Evolutionary conservation across 1,140 invertebrate genomes (phyloP).

Genomic region (Drosophila santomea): DNA sequence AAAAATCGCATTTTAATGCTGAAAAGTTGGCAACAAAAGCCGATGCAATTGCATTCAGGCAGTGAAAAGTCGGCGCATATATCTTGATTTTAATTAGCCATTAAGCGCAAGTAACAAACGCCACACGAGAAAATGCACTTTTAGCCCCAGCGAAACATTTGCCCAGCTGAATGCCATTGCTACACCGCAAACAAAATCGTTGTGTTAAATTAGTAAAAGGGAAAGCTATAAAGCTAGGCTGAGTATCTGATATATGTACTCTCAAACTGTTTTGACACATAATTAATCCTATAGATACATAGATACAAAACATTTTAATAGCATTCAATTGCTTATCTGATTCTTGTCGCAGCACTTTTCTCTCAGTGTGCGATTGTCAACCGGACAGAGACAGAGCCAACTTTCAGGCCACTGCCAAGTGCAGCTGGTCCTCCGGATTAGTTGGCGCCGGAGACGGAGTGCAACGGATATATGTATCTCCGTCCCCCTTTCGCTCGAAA

Average conservation of each 20-base stretch:
- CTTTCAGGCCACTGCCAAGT: conserved; percentile 47
- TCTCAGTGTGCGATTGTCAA: background rate
- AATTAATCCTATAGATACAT: no score
- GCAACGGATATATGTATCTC: conserved; percentile 9
- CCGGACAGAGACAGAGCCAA: conserved; percentile 11
- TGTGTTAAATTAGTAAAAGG: background rate
- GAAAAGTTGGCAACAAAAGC: conserved; percentile 54
- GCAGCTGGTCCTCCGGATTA: conserved; percentile 62
- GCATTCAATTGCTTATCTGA: background rate
- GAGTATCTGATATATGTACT: background rate
- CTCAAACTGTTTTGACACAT: no score
- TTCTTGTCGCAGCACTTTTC: background rate
- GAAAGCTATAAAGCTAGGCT: background rate
- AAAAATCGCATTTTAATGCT: conserved; percentile 72
- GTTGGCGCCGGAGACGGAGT: background rate
- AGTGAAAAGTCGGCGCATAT: conserved; percentile 40
- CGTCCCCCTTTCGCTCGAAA: background rate
- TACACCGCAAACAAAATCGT: background rate
- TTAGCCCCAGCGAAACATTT: background rate
- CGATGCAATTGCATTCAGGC: conserved; percentile 30
- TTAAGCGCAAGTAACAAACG: conserved; percentile 57
- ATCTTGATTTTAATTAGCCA: conserved; percentile 75
- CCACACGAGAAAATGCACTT: conserved; percentile 8
- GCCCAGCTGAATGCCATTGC: background rate
- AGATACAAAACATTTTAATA: no score